Evolutionary conservation across 2,113 vertebrate genomes (phyloP).

Genomic region (Anoplopoma fimbria): DNA sequence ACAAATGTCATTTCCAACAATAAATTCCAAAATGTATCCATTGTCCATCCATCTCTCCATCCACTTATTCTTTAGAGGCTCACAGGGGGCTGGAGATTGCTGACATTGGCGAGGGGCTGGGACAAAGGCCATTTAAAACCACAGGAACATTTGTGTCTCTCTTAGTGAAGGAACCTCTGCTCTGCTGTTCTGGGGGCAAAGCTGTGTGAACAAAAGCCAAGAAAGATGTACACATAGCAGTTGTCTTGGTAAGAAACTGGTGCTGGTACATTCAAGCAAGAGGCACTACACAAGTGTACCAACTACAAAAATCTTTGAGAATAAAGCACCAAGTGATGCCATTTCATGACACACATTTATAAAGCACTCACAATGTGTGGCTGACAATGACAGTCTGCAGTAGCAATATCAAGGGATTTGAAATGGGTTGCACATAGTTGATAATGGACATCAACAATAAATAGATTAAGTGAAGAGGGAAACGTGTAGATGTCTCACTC

Average conservation of each 20-base stretch:
- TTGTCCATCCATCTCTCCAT: not conserved
- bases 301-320: not conserved
- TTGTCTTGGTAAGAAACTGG: too few species aligned
- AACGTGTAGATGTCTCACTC: conserved; percentile 43
- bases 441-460: conserved; percentile 24
- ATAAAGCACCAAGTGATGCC: not conserved
- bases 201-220: not conserved
- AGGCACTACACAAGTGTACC: not conserved
- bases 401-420: not conserved
- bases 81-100: not conserved
- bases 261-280: not conserved
- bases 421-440: conserved; percentile 18
- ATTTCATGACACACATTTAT: not conserved
- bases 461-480: conserved; percentile 19
- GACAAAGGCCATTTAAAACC: not conserved
- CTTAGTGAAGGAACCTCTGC: not conserved
- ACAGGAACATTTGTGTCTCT: not conserved
- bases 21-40: not conserved
- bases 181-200: not conserved
- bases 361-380: not conserved
- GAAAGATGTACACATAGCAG: not conserved
- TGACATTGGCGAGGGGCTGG: not conserved
- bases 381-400: not conserved
- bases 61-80: not conserved
- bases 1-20: not conserved